A percentile compares a stretch with the other conserved stretches of the same genome.
These are phyloP conservation scores for Tineola bisselliella DNA, from an alignment of 2,888 invertebrate genomes.

Conservation along the genomic window DNA sequence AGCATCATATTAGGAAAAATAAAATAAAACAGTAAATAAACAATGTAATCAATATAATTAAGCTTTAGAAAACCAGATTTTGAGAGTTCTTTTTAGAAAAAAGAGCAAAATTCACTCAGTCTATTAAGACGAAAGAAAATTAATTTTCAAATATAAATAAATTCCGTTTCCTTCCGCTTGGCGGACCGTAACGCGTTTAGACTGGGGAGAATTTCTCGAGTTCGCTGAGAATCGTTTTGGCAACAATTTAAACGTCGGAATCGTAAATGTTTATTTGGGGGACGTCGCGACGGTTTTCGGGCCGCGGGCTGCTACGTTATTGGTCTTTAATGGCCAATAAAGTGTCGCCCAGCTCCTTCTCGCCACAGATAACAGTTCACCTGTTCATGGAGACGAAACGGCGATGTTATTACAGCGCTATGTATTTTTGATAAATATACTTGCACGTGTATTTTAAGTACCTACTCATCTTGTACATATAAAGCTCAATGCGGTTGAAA, in stretches of 20 bases:
- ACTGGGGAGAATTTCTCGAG: constrained; percentile 36
- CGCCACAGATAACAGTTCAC: constrained; percentile 46
- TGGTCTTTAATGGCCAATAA: constrained; percentile 62
- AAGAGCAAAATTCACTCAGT: constrained; percentile 37
- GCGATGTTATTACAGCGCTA: neutral
- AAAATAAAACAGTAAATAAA: neutral
- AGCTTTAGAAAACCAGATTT: neutral
- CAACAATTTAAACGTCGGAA: constrained; percentile 57
- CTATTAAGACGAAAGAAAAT: constrained; percentile 46
- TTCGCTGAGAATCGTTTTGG: constrained; percentile 49
- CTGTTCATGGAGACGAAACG: constrained; percentile 21
- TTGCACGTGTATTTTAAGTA: no score
- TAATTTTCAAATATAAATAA: constrained; percentile 61
- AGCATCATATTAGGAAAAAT: no score
- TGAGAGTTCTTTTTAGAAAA: constrained; percentile 15
- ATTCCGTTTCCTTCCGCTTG: constrained; percentile 58
- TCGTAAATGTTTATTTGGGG: constrained; percentile 63
- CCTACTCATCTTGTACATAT: no score
- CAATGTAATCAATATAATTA: neutral
- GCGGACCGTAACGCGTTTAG: constrained; percentile 55
- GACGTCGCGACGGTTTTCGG: constrained; percentile 30
- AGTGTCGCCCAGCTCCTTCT: constrained; percentile 45
- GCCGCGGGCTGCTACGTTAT: constrained; percentile 53
- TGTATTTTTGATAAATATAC: no score
- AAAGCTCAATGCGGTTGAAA: no score